Conservation (phyloP, 2,797 vertebrate species). For the Acrossocheilus fasciatus region DNA sequence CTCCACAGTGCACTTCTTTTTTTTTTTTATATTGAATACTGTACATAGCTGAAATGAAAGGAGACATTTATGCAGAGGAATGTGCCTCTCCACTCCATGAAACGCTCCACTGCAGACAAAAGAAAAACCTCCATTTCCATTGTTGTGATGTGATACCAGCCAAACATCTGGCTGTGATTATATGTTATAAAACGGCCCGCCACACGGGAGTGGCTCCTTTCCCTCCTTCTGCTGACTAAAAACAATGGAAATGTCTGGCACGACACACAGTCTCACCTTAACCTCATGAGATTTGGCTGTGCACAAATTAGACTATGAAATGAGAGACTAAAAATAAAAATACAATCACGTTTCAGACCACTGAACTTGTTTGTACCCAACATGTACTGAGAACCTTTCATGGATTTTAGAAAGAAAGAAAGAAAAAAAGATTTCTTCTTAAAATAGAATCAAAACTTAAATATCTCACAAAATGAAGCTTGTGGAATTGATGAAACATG, state of each 20-base stretch:
- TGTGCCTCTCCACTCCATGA: constrained; percentile 60
- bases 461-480: background rate
- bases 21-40: constrained; percentile 28
- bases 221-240: constrained; percentile 72
- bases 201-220: constrained; percentile 66
- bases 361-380: background rate
- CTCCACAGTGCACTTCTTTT: background rate
- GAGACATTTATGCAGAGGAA: constrained; percentile 63
- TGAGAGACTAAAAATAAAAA: background rate
- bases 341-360: background rate
- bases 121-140: constrained; percentile 60
- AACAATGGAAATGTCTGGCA: constrained; percentile 72
- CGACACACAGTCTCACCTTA: constrained; percentile 47
- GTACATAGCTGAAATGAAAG: constrained; percentile 46
- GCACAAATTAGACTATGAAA: background rate
- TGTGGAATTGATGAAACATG: background rate
- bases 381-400: background rate
- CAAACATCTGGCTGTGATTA: constrained; percentile 79
- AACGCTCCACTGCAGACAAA: constrained; percentile 57
- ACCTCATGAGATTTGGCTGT: constrained; percentile 58
- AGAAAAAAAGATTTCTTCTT: background rate
- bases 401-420: background rate
- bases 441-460: background rate
- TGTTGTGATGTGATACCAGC: constrained; percentile 67
- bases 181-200: constrained; percentile 68